Evolutionary conservation across 2,888 invertebrate species (phyloP), one percentile per base, ranked within the genome.

Genomic region (Acrocera orbiculus): DNA sequence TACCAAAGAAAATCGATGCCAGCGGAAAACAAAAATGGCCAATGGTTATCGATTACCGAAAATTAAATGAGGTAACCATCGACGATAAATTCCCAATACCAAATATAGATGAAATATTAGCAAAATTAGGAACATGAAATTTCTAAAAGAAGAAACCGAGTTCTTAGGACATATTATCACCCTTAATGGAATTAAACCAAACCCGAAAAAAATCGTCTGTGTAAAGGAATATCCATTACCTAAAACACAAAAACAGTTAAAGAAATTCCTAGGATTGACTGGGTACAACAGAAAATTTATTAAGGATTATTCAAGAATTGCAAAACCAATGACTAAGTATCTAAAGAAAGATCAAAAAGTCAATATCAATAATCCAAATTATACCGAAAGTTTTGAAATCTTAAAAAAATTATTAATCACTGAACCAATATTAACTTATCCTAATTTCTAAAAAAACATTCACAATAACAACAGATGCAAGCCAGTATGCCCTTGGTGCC

Each of bases 361-460:
- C 4, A 25, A 20, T n/a, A 27, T 27, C 10, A 8, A 16, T n/a
- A 28, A 19, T 8, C 19, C 19, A 19, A 8, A 19, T 6, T 19
- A 19, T 19, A 5, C 5, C 5, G 5, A 19, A 28, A 26, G 19
- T 10, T 35, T 35, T 19, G 14, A 32, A 11, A 26, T 14, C n/a
- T 15, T 27, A 7, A 39, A 36, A 31, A 16, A 17, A 24, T 16
- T 32, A 23, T 16, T 38, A 5, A 16, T 17, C 9, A 5, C 46
- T 26, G 44, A 45, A 23, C 52, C 53, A 1, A 41, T 56, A 10
- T 30, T 58, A 17, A 42, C 48, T 33, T 55, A 51, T 26, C 51
- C 51, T 4, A 50, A 53, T 32, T 56, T 54, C 29, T 31, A 35
- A n/a, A 1, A 37, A 47, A 39, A 32, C 39, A 5, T 51, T 50